Evolutionary conservation across 2,888 invertebrate genomes (phyloP).

Genomic region (Orchesella flavescens): DNA sequence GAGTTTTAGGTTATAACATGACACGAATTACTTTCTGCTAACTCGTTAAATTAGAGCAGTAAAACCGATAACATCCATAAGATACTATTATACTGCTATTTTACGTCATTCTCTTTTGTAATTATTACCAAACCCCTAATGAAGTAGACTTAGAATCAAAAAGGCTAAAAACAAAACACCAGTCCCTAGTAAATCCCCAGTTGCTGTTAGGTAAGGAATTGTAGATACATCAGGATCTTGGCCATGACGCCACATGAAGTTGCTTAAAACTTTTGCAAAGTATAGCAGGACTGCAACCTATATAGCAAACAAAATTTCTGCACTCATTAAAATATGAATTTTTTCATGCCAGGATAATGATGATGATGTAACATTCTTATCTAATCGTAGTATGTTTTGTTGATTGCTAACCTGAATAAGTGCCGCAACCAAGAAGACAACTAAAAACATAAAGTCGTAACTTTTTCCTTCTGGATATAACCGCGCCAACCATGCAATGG

Average conservation of each 20-base stretch:
- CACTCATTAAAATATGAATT: background rate
- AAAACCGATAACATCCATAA: no score
- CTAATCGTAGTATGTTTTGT: background rate
- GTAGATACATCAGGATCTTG: constrained; percentile 93
- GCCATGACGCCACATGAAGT: constrained; percentile 86
- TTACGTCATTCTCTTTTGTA: no score
- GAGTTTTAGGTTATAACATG: no score
- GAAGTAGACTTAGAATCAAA: constrained; percentile 49
- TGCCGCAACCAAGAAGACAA: constrained; percentile 67
- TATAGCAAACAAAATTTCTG: constrained; percentile 46
- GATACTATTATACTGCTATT: no score
- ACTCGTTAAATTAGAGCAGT: no score
- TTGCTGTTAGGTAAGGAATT: constrained; percentile 90
- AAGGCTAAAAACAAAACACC: constrained; percentile 82
- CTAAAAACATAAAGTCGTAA: constrained; percentile 64
- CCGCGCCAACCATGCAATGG: constrained; percentile 57
- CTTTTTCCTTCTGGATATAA: constrained; percentile 45
- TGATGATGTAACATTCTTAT: background rate
- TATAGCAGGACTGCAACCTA: constrained; percentile 83
- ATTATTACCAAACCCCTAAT: background rate
- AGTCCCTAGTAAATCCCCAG: constrained; percentile 91
- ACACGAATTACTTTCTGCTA: no score
- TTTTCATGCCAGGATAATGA: no score
- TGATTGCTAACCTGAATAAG: constrained; percentile 63
- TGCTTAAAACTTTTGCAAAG: constrained; percentile 86